phyloP scores from a whole-genome alignment of 2,113 vertebrate species.

The Triplophysa tibetana region DNA sequence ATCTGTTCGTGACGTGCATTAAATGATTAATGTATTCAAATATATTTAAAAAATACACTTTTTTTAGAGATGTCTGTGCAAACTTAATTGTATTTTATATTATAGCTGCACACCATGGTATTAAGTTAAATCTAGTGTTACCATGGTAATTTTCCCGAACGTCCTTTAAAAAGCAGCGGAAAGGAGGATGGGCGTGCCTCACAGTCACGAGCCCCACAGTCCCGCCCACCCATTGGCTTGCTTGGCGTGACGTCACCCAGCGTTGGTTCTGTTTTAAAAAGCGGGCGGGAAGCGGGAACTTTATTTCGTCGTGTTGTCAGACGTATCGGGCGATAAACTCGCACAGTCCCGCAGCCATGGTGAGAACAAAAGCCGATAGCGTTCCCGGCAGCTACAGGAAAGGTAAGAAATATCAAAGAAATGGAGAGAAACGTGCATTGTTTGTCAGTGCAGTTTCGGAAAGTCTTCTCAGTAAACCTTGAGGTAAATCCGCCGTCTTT shows the following conservation, averaged over 20 bases:
- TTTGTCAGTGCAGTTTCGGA: no score
- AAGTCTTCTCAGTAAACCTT: no score
- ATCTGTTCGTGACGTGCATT: no score
- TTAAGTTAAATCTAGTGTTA: no score
- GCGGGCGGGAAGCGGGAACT: neutral
- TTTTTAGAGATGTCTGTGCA: no score
- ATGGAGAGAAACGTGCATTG: no score
- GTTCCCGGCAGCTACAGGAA: constrained; percentile 18
- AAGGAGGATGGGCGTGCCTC: neutral
- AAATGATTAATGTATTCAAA: no score
- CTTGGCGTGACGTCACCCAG: neutral
- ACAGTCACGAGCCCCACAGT: neutral
- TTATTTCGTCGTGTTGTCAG: neutral
- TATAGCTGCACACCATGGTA: no score
- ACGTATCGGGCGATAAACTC: neutral
- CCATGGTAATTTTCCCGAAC: no score
- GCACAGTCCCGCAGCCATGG: neutral
- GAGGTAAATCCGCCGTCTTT: neutral
- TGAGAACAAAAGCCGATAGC: constrained; percentile 29
- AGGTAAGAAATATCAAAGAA: neutral
- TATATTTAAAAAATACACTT: no score
- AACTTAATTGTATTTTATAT: no score
- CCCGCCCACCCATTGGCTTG: neutral
- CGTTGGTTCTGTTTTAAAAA: neutral
- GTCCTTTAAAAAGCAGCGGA: constrained; percentile 11